Evolutionary conservation across 2,888 invertebrate genomes (phyloP).

Genomic region (Campoplex nolae): DNA sequence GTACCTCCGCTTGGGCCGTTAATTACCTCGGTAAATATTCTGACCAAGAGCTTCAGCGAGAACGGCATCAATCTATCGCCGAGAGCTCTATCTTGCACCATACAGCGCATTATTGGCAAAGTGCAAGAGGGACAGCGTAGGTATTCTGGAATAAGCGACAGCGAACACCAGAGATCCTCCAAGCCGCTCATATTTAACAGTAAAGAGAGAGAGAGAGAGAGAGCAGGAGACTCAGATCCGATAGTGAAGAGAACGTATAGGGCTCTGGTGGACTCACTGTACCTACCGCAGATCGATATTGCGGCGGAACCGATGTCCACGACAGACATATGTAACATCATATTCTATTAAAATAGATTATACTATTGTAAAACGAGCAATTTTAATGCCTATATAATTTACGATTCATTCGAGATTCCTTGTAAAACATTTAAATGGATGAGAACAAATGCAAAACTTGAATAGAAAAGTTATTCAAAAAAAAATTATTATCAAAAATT

Average conservation of each 20-base stretch:
- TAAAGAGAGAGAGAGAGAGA: slow-evolving; percentile 14
- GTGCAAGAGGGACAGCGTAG: slow-evolving; percentile 27
- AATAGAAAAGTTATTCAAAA: neutral
- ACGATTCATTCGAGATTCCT: slow-evolving; percentile 3
- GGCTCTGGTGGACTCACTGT: slow-evolving; percentile 19
- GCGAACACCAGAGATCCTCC: slow-evolving; percentile 38
- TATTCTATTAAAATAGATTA: slow-evolving; percentile 49
- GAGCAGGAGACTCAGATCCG: slow-evolving; percentile 32
- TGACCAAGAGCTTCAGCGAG: slow-evolving; percentile 46
- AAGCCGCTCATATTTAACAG: slow-evolving; percentile 39
- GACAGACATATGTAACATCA: slow-evolving; percentile 57
- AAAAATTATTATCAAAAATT: neutral
- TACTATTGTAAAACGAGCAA: slow-evolving; percentile 29
- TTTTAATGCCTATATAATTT: slow-evolving; percentile 4
- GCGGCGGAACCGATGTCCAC: slow-evolving; percentile 62
- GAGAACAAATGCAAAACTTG: neutral
- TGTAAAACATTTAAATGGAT: neutral
- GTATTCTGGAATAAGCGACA: slow-evolving; percentile 54
- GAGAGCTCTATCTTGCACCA: slow-evolving; percentile 41
- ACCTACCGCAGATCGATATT: slow-evolving; percentile 63
- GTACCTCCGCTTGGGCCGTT: slow-evolving; percentile 46
- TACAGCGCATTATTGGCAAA: slow-evolving; percentile 46
- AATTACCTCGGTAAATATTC: slow-evolving; percentile 74
- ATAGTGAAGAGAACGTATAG: slow-evolving; percentile 45
- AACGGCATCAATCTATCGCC: slow-evolving; percentile 59